A percentile compares a stretch with the other conserved stretches of the same genome.
Evolutionary conservation across 2,888 invertebrate species (phyloP).

Genomic region (Brachyptera putata): DNA sequence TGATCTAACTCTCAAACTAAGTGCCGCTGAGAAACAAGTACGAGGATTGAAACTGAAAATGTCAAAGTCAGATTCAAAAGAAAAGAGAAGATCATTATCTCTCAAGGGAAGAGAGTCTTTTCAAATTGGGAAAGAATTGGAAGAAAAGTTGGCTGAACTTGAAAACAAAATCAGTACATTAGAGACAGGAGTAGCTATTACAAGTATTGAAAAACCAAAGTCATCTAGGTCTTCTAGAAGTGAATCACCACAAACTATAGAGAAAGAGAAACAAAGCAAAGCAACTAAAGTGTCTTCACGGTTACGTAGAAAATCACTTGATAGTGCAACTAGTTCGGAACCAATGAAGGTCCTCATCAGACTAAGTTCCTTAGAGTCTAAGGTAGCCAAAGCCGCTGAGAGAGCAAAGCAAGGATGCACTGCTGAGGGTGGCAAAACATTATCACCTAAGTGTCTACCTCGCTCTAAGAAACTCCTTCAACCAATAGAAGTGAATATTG

Average conservation of each 20-base stretch:
- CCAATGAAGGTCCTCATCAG: conserved; percentile 76
- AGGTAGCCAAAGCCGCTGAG: conserved; percentile 60
- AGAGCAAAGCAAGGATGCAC: conserved; percentile 34
- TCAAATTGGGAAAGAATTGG: conserved; percentile 76
- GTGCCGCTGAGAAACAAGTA: conserved; percentile 71
- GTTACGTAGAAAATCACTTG: conserved; percentile 68
- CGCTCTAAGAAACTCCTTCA: conserved; percentile 9
- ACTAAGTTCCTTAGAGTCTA: conserved; percentile 70
- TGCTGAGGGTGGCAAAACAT: conserved; percentile 12
- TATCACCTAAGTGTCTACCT: neutral
- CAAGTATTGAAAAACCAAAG: conserved; percentile 36
- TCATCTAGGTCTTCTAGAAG: conserved; percentile 35
- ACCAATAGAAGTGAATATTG: conserved; percentile 28
- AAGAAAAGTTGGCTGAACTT: conserved; percentile 75
- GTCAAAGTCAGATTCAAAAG: conserved; percentile 69
- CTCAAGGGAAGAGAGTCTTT: conserved; percentile 79
- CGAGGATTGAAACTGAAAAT: conserved; percentile 74
- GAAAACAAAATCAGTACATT: conserved; percentile 71
- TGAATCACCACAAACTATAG: conserved; percentile 41
- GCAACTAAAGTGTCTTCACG: conserved; percentile 54
- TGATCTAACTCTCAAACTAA: conserved; percentile 76
- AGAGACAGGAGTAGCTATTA: conserved; percentile 49
- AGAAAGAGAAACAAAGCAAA: conserved; percentile 20
- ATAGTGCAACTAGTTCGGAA: conserved; percentile 72
- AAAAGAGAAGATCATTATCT: conserved; percentile 75